Evolutionary conservation across 2,888 invertebrate genomes (phyloP), one percentile per base, ranked within the genome.

Genomic region (Deilephila porcellus): DNA sequence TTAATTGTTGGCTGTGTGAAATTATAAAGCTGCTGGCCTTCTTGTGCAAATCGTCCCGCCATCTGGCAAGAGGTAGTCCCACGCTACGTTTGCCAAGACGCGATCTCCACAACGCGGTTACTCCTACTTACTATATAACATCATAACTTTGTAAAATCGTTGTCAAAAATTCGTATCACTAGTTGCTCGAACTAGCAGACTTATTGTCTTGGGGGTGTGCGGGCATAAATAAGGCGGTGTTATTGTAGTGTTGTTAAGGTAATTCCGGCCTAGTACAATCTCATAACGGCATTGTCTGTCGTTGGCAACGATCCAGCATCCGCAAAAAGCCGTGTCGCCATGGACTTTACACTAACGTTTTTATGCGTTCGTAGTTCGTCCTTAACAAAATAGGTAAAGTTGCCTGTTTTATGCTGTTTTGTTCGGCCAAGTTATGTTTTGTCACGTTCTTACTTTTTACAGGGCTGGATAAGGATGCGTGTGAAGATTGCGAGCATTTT

Each of bases 211-310:
- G 25, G 45, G 64, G 67, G 25, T 67, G 76, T 76, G 70, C 59
- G 56, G 71, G 76, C 75, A 81, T 84, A 84, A 86, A 86, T 83
- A 83, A 75, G 73, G 71, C 64, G 37, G 71, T 2, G 67, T 32
- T 52, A 52, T 53, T 29, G 72, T 60, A 73, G 64, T 71, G 78
- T 81, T 80, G 83, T 83, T 76, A 80, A 82, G 79, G 82, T 84
- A 82, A 84, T 86, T 81, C 76, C 75, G 76, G 76, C 74, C 52
- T 76, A 77, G 80, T 83, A 86, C 82, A 87, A 87, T 88, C 86
- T 88, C 85, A 87, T 90, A 89, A 88, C 86, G 85, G 83, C 83
- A 85, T 86, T 88, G 86, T 88, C 80, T 83, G 81, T 75, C 75
- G 74, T 83, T 91, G 90, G 91, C 91, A 75, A 63, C 77, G 78